Base-by-base conservation (phyloP, 2,113 vertebrate species). In the Hippolais icterina region DNA sequence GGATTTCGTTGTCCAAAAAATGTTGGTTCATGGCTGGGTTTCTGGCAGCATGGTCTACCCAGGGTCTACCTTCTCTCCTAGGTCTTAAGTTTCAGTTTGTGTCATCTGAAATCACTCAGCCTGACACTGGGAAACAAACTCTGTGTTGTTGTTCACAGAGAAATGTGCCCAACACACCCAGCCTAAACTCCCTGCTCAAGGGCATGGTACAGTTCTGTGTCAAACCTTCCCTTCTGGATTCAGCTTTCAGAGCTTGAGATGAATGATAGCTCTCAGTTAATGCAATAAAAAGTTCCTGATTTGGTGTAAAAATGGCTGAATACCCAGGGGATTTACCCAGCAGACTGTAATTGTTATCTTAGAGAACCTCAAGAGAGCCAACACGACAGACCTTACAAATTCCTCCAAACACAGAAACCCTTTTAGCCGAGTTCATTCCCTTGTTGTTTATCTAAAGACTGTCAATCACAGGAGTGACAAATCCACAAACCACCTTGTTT, bases 171-270 rank as follows among this genome's bases (percentile, higher is more conserved):
- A 49, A 19, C 4, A 18, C 15, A 50, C 5, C 5, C 46, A 49
- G 14, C 9, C 37, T 41, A 3, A 93, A 44, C 31, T 47, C 18
- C 28, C 7, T 66, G 6, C n/a, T 37, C 57, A 69, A 74, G 49
- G 20, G 4, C 25, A 14, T 4, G 10, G 19, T 29, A 10, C 6
- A 3, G 7, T 18, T 5, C 0, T 0, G 25, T 24, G 31, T 13
- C 46, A 85, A 42, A 80, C 8, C n/a, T 21, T 53, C 16, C 6
- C 5, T 44, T 76, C 53, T 77, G 33, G 28, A 6, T 61, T 61
- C 27, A 19, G 33, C 4, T 63, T 57, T 63, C 46, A 54, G 52
- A 64, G 19, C 4, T 44, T 0, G 2, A 29, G 50, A 25, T 2
- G 33, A 54, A 20, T 5, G 10, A 24, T 8, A 64, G 23, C 16